Evolutionary conservation across 2,113 vertebrate species (phyloP).

Genomic region (Nematolebias whitei): DNA sequence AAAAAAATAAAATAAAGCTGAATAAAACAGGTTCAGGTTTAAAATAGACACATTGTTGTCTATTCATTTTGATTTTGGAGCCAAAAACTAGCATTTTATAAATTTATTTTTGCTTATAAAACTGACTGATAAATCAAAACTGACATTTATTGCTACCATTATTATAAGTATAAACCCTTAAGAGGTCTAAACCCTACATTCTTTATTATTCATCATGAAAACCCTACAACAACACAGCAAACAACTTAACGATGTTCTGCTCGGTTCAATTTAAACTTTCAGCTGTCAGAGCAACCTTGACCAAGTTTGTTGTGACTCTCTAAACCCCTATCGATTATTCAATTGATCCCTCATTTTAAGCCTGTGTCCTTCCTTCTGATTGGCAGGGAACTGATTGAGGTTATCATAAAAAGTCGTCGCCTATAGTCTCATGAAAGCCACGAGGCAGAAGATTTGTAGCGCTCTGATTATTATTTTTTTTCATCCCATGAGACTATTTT

Average conservation of each 20-base stretch:
- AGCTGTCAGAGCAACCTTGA: constrained; percentile 58
- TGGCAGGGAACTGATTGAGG: constrained; percentile 55
- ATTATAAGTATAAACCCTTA: no score
- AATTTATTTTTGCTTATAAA: no score
- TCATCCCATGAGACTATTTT: constrained; percentile 59
- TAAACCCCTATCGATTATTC: constrained; percentile 48
- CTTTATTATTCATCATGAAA: background rate
- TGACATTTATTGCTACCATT: no score
- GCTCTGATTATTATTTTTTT: constrained; percentile 40
- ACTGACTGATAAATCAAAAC: no score
- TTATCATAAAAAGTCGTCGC: constrained; percentile 61
- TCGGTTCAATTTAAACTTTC: constrained; percentile 23
- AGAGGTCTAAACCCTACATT: background rate
- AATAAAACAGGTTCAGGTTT: no score
- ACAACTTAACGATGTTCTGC: background rate
- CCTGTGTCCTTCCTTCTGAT: constrained; percentile 30
- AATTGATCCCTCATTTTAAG: constrained; percentile 46
- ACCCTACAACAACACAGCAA: background rate
- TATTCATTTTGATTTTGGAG: no score
- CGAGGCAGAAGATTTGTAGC: constrained; percentile 47
- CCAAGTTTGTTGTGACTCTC: constrained; percentile 20
- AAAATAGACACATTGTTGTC: no score
- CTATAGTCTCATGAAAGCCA: constrained; percentile 44
- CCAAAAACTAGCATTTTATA: no score
- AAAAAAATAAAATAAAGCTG: no score